Evolutionary conservation across 2,113 vertebrate species (phyloP).

Genomic region (Heptranchias perlo): DNA sequence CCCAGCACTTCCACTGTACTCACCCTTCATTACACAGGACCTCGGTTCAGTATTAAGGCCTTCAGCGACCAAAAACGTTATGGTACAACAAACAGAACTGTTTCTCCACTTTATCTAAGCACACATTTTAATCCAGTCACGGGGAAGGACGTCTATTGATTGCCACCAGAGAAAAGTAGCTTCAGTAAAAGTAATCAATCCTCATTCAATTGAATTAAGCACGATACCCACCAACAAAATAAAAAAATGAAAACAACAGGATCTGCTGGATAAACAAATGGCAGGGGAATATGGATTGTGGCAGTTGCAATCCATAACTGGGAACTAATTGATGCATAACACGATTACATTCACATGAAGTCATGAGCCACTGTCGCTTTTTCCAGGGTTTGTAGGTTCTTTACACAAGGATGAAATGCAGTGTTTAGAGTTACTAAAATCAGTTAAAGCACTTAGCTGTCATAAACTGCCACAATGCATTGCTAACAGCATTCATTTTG

Average conservation of each 20-base stretch:
- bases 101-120: background rate
- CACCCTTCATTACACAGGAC: background rate
- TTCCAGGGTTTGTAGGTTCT: background rate
- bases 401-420: background rate
- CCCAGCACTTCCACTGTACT: background rate
- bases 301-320: background rate
- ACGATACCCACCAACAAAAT: background rate
- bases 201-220: conserved; percentile 8
- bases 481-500: conserved; percentile 5
- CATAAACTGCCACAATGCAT: conserved; percentile 19
- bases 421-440: conserved; percentile 4
- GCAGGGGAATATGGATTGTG: background rate
- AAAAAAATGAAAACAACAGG: no score
- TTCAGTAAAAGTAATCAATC: background rate
- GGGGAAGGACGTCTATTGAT: background rate
- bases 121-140: conserved; percentile 7
- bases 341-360: background rate
- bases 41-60: background rate
- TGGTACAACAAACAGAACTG: background rate
- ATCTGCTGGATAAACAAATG: background rate
- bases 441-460: conserved; percentile 30
- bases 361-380: background rate
- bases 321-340: conserved; percentile 15
- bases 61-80: background rate
- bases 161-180: conserved; percentile 10